phyloP scores from a whole-genome alignment of 2,113 vertebrate species.

The Ageneiosus marmoratus region DNA sequence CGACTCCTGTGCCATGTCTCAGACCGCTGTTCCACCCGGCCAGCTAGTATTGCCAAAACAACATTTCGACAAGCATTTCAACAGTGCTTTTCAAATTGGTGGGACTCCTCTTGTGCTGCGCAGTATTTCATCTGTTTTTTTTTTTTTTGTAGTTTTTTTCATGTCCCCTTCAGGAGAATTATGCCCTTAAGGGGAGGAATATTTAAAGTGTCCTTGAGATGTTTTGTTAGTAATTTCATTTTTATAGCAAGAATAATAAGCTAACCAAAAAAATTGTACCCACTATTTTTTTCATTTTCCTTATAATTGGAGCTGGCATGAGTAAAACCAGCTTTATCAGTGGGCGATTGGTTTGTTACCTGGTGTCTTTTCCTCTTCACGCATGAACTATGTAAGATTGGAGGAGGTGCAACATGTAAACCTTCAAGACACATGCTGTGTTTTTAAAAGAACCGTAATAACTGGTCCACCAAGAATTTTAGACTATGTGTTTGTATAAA shows the following conservation, averaged over 20 bases:
- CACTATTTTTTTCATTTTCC: constrained; percentile 13
- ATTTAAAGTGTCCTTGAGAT: constrained; percentile 33
- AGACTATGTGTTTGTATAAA: constrained; percentile 41
- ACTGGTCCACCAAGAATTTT: constrained; percentile 3
- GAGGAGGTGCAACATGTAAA: constrained; percentile 24
- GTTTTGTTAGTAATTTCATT: constrained; percentile 33
- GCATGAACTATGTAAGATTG: constrained; percentile 36
- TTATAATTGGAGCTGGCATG: constrained; percentile 24
- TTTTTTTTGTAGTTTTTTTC: not conserved
- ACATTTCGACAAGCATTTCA: constrained; percentile 38
- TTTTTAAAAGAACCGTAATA: constrained; percentile 41
- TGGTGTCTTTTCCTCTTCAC: constrained; percentile 32
- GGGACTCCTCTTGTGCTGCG: constrained; percentile 17
- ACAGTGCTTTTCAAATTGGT: constrained; percentile 32
- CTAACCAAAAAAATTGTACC: not conserved
- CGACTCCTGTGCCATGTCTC: constrained; percentile 23
- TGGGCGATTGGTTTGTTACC: constrained; percentile 23
- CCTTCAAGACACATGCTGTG: constrained; percentile 37
- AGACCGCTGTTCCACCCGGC: constrained; percentile 6
- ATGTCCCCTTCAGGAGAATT: constrained; percentile 15
- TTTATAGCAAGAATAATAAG: constrained; percentile 26
- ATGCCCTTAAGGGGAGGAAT: constrained; percentile 2
- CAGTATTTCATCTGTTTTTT: constrained; percentile 1
- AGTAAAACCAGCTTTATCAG: constrained; percentile 27
- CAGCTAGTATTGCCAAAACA: constrained; percentile 47